Evolutionary conservation across 2,797 vertebrate genomes (phyloP), one percentile per base, ranked within the genome.

Genomic region (Capromys pilorides): DNA sequence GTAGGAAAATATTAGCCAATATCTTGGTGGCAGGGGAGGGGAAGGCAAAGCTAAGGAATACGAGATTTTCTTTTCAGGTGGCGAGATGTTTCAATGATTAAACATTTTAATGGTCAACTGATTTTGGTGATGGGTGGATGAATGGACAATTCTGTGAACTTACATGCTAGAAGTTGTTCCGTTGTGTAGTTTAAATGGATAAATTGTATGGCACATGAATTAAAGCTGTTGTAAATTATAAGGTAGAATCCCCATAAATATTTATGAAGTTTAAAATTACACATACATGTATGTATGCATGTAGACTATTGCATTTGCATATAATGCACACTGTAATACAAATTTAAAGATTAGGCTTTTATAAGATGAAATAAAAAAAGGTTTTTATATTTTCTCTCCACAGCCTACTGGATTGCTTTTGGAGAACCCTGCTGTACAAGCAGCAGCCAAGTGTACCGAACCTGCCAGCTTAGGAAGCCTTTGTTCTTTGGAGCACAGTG

Each of bases 231-330:
- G 26, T 54, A 78, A 88, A 21, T 18, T 18, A 19, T 9, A 69
- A n/a, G 64, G 33, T 61, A n/a, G 22, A 13, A 57, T 45, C 6
- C 86, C 61, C 45, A 80, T 36, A 61, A 69, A 81, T 73, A 88
- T 22, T 87, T 73, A 89, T 33, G 69, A 75, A 39, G 41, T 73
- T 88, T 87, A 92, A 94, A 90, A 78, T 61, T 57, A 28, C 31
- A 75, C 6, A 28, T 9, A 28, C 22, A 41, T 1, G 6, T 36
- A 61, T 66, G 28, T 28, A 28, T 62, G 31, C 33, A 28, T 13
- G 18, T 5, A 33, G 39, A 41, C 51, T 10, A 22, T 3, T 6
- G 19, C 0, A 33, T 83, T 61, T 39, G 41, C 21, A 22, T 61
- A 54, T n/a, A 31, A 41, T 28, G 10, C 61, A 57, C 5, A 31